These are phyloP conservation scores for Phthorimaea operculella DNA, from an alignment of 1,140 invertebrate species.

Conservation along the genomic window DNA sequence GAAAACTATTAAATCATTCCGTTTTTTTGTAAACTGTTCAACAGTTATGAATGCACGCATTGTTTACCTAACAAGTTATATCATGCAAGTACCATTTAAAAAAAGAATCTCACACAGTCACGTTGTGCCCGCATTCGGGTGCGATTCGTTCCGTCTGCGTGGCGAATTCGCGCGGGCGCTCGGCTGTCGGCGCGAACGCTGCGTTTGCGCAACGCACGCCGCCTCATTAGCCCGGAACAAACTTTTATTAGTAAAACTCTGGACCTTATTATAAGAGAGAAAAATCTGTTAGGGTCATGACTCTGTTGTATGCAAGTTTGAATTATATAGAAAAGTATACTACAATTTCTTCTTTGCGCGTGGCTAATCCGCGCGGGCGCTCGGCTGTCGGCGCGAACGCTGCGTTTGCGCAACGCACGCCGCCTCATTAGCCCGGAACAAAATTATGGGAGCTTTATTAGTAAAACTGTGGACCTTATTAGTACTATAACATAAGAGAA, in stretches of 20 bases:
- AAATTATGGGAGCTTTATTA: too few relatives aligned
- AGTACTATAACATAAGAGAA: too few relatives aligned
- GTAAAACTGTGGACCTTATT: not conserved
- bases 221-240: constrained; percentile 53
- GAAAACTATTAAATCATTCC: too few relatives aligned
- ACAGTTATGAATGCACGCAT: too few relatives aligned
- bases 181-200: constrained; percentile 33
- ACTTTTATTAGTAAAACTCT: constrained; percentile 11
- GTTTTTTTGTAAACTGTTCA: too few relatives aligned
- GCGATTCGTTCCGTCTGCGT: constrained; percentile 44
- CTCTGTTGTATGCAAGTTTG: too few relatives aligned
- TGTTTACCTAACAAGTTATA: too few relatives aligned
- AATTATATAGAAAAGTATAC: too few relatives aligned
- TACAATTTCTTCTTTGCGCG: too few relatives aligned
- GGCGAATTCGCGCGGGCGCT: constrained; percentile 40
- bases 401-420: not conserved
- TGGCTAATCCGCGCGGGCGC: too few relatives aligned
- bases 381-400: constrained; percentile 16
- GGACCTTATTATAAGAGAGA: too few relatives aligned
- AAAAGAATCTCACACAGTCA: constrained; percentile 35
- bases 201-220: constrained; percentile 42
- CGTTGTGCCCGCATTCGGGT: constrained; percentile 35
- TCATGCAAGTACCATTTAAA: not conserved
- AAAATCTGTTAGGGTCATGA: too few relatives aligned
- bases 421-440: constrained; percentile 38